Evolutionary conservation across 2,888 invertebrate genomes (phyloP).

Genomic region (Drosophila acutilabella): DNA sequence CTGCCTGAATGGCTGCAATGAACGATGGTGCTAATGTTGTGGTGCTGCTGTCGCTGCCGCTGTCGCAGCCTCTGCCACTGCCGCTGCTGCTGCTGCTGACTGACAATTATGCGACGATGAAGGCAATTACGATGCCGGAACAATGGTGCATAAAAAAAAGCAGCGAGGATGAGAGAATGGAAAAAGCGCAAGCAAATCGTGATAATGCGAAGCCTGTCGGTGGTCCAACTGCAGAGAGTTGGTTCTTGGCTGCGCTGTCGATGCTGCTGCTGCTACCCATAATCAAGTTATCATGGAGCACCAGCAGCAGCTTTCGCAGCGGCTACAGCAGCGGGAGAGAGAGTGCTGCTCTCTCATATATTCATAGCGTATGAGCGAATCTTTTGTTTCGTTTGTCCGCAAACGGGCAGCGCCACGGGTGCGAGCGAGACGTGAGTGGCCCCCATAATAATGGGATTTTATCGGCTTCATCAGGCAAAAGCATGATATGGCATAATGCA

Average conservation of each 20-base stretch:
- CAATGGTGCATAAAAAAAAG: constrained; percentile 67
- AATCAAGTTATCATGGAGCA: constrained; percentile 72
- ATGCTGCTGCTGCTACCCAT: constrained; percentile 41
- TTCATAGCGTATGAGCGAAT: constrained; percentile 85
- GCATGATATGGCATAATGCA: constrained; percentile 84
- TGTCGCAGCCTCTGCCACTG: constrained; percentile 22
- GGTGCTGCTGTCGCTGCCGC: constrained; percentile 48
- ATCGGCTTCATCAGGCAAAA: constrained; percentile 84
- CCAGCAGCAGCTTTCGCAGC: constrained; percentile 5
- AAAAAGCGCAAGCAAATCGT: constrained; percentile 47
- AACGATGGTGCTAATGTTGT: constrained; percentile 64
- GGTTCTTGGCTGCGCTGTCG: constrained; percentile 29
- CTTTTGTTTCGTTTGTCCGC: constrained; percentile 82
- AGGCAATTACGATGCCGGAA: constrained; percentile 82
- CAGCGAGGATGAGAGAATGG: constrained; percentile 26
- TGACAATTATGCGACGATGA: constrained; percentile 83
- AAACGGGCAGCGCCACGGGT: constrained; percentile 64
- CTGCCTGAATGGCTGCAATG: constrained; percentile 56
- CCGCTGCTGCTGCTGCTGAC: constrained; percentile 31
- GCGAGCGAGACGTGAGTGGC: constrained; percentile 79
- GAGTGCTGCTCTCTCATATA: constrained; percentile 60
- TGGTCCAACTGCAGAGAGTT: constrained; percentile 35
- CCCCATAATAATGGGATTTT: constrained; percentile 85
- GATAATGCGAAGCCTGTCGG: constrained; percentile 50
- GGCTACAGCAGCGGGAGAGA: constrained; percentile 38